These are phyloP conservation scores for Hipposideros larvatus DNA, from an alignment of 2,797 vertebrate genomes.

Conservation along the genomic window DNA sequence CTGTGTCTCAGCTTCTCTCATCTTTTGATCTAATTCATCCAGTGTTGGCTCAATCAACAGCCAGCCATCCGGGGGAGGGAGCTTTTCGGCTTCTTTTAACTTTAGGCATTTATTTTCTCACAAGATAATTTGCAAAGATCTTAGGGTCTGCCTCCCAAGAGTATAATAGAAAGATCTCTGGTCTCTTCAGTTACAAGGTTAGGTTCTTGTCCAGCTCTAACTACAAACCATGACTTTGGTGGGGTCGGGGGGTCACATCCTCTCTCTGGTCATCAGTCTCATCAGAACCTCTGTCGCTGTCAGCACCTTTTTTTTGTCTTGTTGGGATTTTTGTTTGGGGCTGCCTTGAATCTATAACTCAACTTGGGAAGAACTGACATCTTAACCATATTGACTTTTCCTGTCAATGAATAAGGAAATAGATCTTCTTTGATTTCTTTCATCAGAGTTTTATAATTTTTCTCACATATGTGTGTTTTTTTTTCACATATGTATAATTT, in stretches of 20 bases:
- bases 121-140: slow-evolving; percentile 39
- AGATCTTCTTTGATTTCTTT: too few species aligned
- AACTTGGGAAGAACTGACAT: too few species aligned
- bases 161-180: background rate
- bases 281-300: background rate
- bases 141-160: background rate
- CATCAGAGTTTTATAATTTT: too few species aligned
- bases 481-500: too few species aligned
- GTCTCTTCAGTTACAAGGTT: slow-evolving; percentile 6
- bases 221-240: background rate
- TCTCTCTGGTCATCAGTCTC: slow-evolving; percentile 26
- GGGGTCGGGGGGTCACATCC: background rate
- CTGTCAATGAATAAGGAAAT: too few species aligned
- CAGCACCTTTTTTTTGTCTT: too few species aligned
- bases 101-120: slow-evolving; percentile 92
- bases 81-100: slow-evolving; percentile 98
- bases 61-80: slow-evolving; percentile 98
- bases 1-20: slow-evolving; percentile 99
- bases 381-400: too few species aligned
- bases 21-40: slow-evolving; percentile 99
- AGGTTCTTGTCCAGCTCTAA: background rate
- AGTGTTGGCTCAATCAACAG: slow-evolving; percentile 98
- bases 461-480: too few species aligned
- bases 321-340: too few species aligned
- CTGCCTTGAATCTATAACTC: too few species aligned